These are phyloP conservation scores for Hirtodrosophila confusa DNA, from an alignment of 2,888 invertebrate species.

Conservation along the genomic window DNA sequence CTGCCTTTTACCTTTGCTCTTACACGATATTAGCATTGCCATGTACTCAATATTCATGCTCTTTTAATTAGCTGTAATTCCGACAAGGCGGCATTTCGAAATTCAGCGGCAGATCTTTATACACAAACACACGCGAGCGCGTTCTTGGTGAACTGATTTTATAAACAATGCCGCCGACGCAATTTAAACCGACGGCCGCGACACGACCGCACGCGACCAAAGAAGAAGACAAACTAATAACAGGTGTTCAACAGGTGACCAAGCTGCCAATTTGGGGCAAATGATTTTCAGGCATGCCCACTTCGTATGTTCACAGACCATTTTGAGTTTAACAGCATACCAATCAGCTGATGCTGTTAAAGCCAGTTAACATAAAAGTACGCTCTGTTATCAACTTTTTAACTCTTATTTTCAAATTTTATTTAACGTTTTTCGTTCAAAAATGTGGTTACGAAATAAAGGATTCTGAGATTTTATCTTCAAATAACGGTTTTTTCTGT, in stretches of 20 bases:
- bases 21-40: slow-evolving; percentile 35
- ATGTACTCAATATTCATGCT: slow-evolving; percentile 35
- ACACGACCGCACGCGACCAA: slow-evolving; percentile 61
- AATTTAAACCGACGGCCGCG: slow-evolving; percentile 58
- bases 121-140: slow-evolving; percentile 33
- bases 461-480: no score
- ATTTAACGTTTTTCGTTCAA: no score
- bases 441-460: no score
- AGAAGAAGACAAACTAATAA: slow-evolving; percentile 53
- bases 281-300: slow-evolving; percentile 9
- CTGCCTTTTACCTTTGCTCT: slow-evolving; percentile 40
- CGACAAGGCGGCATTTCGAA: slow-evolving; percentile 59
- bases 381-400: no score
- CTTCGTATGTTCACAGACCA: slow-evolving; percentile 2
- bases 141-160: slow-evolving; percentile 42
- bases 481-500: no score
- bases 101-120: slow-evolving; percentile 35
- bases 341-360: slow-evolving; percentile 30
- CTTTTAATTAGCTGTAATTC: slow-evolving; percentile 39
- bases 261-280: slow-evolving; percentile 36
- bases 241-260: slow-evolving; percentile 59
- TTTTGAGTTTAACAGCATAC: slow-evolving; percentile 23
- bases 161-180: slow-evolving; percentile 74
- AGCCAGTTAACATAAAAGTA: no score
- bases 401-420: no score